These are phyloP conservation scores for Sylvilagus bachmani DNA, from an alignment of 2,113 vertebrate species.

Conservation along the genomic window DNA sequence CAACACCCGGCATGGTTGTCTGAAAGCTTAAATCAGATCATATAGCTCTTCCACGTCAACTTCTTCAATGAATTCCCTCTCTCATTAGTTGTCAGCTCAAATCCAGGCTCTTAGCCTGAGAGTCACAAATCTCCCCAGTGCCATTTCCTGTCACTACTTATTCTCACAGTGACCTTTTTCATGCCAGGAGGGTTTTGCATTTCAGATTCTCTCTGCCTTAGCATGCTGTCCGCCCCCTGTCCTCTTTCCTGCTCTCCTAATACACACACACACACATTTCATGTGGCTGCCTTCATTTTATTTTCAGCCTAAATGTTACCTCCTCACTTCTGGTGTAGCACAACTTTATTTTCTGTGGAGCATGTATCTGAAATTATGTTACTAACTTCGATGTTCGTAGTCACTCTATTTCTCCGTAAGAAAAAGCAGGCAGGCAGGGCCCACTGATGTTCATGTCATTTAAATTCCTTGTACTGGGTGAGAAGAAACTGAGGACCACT, in stretches of 20 bases:
- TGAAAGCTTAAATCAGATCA: conserved; percentile 9
- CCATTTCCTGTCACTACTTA: background rate
- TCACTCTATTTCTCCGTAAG: background rate
- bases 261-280: background rate
- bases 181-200: background rate
- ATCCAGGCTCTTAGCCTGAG: background rate
- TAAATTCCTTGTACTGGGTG: background rate
- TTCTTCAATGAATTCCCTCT: background rate
- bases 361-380: conserved; percentile 16
- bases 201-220: background rate
- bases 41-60: background rate
- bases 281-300: background rate
- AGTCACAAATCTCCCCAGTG: background rate
- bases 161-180: background rate
- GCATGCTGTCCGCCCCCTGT: background rate
- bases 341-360: background rate
- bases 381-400: background rate
- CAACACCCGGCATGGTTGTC: background rate
- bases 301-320: conserved; percentile 1
- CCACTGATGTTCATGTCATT: background rate
- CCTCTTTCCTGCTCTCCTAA: no score
- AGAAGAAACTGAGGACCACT: background rate
- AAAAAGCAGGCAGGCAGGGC: background rate
- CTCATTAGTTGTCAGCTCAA: background rate
- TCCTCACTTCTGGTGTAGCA: background rate